Conservation (phyloP, 2,797 vertebrate species). For the Acrocephalus scirpaceus region DNA sequence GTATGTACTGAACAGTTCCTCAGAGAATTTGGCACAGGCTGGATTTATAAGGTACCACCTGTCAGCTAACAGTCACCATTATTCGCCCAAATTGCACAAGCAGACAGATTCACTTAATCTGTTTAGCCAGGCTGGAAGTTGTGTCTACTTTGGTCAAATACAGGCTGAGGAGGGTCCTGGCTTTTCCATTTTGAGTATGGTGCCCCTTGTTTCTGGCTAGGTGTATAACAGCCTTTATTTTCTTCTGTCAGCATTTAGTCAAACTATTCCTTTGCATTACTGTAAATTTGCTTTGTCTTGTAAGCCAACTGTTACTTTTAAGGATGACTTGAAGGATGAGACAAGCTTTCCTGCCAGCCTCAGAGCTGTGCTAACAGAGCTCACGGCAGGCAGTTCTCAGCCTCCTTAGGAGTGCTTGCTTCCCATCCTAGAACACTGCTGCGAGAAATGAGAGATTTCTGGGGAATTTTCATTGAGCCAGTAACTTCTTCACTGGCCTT, state of each 20-base stretch:
- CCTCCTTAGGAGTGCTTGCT: not conserved
- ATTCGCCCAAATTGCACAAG: constrained; percentile 18
- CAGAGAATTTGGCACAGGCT: constrained; percentile 10
- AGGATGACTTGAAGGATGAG: not conserved
- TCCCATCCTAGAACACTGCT: not conserved
- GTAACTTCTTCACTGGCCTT: not conserved
- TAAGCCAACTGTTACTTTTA: constrained; percentile 2
- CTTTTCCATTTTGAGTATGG: not conserved
- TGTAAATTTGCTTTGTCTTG: not conserved
- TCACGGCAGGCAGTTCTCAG: not conserved
- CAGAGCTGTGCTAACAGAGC: not conserved
- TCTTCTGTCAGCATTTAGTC: not conserved
- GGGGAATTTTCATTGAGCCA: not conserved
- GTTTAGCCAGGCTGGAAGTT: not conserved
- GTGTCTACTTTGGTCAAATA: not conserved
- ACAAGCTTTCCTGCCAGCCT: not conserved
- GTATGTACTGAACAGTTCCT: constrained; percentile 1
- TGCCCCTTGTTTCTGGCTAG: not conserved
- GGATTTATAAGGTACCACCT: constrained; percentile 50
- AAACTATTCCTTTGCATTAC: not conserved
- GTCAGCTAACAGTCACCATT: constrained; percentile 28
- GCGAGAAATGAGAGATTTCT: not conserved
- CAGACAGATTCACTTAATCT: not conserved
- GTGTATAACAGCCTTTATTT: not conserved
- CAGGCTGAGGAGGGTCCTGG: not conserved